Evolutionary conservation across 2,888 invertebrate genomes (phyloP), one percentile per base, ranked within the genome.

Genomic region (Trachelus troglodyta): DNA sequence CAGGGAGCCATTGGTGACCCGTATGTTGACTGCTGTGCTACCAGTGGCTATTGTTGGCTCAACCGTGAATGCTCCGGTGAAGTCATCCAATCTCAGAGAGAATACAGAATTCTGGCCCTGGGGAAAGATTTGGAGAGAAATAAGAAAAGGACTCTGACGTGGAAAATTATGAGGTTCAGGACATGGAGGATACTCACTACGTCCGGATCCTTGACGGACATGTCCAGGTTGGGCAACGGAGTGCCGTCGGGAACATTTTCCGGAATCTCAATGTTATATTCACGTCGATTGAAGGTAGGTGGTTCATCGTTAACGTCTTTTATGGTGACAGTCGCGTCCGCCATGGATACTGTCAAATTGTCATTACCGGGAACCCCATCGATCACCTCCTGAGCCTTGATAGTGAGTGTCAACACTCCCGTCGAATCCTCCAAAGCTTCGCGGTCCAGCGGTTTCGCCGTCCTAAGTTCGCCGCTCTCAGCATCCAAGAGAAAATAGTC

Each of bases 231-330:
- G 0, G 97, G 96, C 56, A 98, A 92, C 0, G 96, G 96, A 0
- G 97, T 96, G 12, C 97, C 97, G 56, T 95, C 93, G 0, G 96
- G 95, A 12, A 97, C 94, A 86, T 97, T 97, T 92, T 98, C 98
- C 0, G 96, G 95, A 81, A 98, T 94, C 81, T 95, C 94, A 23
- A 97, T 95, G 84, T 93, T 94, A 92, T 97, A 97, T 90, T 97
- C 97, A 74, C 95, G 93, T 73, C 94, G 93, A 92, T 97, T 97
- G 92, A 98, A 98, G 73, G 94, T 93, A 0, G 98, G 98, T 0
- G 97, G 96, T 83, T 97, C 97, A 89, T 98, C 98, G 90, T 98
- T 98, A 1, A 97, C 96, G 90, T 98, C 98, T 85, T 95, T 95
- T 84, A 98, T 96, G 69, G 96, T 97, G 76, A 98, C 94, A 0